Evolutionary conservation across 2,113 vertebrate genomes (phyloP), one percentile per base, ranked within the genome.

Genomic region (Hemichromis elongatus): DNA sequence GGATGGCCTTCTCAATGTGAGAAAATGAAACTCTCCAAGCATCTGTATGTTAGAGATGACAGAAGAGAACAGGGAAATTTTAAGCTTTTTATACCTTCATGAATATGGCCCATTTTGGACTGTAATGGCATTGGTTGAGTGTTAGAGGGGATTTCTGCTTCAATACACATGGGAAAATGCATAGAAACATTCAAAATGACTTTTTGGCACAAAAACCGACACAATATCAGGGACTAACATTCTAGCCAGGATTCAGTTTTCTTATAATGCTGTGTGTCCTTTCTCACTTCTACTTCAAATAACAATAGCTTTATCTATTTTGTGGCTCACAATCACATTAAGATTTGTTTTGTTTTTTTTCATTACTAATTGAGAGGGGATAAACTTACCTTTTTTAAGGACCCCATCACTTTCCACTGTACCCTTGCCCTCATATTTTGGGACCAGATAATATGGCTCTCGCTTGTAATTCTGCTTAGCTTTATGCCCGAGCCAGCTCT

Each of bases 401-500:
- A 95, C 73, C 0, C 94, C 94, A 9, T 94, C 78, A 2, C 14
- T 18, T 80, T 89, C 87, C 28, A 11, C 63, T 1, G 28, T 91
- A 59, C 95, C 96, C 4, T 14, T 92, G 53, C 97, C 96, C 73
- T 96, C 95, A 68, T 96, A 93, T 91, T 98, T 98, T 26, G 97
- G 95, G 50, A 98, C 96, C 50, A 99, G 93, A 45, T 97, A 98
- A 90, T 95, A 92, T 0, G 95, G n/a, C 13, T 2, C 0, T 0
- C 0, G 3, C 92, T 75, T 96, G 13, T 93, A 77, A 0, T 55
- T 0, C 3, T 0, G 9, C 83, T 75, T 97, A 37, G 90, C 94
- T 95, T 97, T 98, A 12, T 0, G 33, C 77, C 97, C 96, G 9
- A 97, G 96, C 98, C 98, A 98, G 0, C 26, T 1, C 2, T 94